Evolutionary conservation across 2,888 invertebrate genomes (phyloP).

Genomic region (Sipha maydis): DNA sequence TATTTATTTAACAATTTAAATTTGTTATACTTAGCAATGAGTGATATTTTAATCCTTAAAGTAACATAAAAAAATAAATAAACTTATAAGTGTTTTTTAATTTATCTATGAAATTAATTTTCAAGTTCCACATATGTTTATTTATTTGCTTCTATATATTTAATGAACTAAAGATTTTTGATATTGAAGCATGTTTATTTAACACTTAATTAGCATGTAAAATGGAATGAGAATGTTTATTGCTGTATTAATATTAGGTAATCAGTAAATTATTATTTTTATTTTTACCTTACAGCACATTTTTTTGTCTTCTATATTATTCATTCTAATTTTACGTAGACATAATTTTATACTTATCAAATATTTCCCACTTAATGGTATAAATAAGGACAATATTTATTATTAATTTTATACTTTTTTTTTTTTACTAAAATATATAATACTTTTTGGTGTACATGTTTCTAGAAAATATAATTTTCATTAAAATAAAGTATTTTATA

Average conservation of each 20-base stretch:
- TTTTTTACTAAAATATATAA: background rate
- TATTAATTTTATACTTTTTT: background rate
- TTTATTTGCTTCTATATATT: constrained; percentile 14
- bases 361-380: background rate
- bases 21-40: background rate
- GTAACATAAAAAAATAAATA: background rate
- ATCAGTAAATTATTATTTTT: background rate
- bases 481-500: background rate
- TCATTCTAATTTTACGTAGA: background rate
- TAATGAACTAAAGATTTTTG: background rate
- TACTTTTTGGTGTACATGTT: background rate
- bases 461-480: background rate
- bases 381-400: background rate
- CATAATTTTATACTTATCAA: constrained; percentile 1
- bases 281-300: background rate
- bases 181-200: constrained; percentile 39
- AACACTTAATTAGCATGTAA: constrained; percentile 1
- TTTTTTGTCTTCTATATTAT: background rate
- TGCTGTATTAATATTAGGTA: background rate
- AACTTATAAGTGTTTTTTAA: background rate
- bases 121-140: constrained; percentile 25
- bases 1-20: background rate
- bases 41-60: constrained; percentile 1
- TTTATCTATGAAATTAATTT: constrained; percentile 17
- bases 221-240: background rate